Conservation (phyloP, 92 coral and sea anemone species). For the Heteractis magnifica region DNA sequence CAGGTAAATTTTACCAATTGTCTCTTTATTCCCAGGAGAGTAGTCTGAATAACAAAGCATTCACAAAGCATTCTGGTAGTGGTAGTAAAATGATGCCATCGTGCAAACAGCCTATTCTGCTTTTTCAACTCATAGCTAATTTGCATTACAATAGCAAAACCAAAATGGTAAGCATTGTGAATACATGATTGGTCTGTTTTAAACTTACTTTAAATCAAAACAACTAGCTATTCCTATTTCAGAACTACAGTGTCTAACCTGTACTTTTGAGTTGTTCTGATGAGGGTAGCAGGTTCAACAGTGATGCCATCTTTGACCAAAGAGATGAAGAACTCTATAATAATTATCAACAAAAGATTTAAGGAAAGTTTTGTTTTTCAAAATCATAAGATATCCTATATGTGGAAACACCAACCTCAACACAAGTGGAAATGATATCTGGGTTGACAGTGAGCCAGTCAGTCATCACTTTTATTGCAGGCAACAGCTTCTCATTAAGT, state of each 20-base stretch:
- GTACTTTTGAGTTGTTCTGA: slow-evolving; percentile 64
- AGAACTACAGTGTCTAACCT: slow-evolving; percentile 35
- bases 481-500: slow-evolving; percentile 67
- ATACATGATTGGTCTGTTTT: too few relatives aligned
- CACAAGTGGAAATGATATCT: slow-evolving; percentile 81
- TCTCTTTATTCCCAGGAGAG: too few relatives aligned
- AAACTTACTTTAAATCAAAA: too few relatives aligned
- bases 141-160: too few relatives aligned
- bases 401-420: slow-evolving; percentile 58
- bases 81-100: too few relatives aligned
- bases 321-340: slow-evolving; percentile 76
- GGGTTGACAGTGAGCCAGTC: slow-evolving; percentile 94
- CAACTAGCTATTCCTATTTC: not conserved
- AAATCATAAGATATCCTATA: not conserved
- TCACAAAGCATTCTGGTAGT: too few relatives aligned
- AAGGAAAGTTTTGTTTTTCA: not conserved
- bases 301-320: slow-evolving; percentile 83
- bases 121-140: too few relatives aligned
- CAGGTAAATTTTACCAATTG: too few relatives aligned
- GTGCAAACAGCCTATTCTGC: too few relatives aligned
- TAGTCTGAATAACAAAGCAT: too few relatives aligned
- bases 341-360: too few relatives aligned
- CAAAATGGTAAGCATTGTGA: too few relatives aligned
- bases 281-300: slow-evolving; percentile 73
- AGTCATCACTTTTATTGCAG: slow-evolving; percentile 78